Evolutionary conservation across 2,797 vertebrate genomes (phyloP), one percentile per base, ranked within the genome.

Genomic region (Triplophysa bombifrons): DNA sequence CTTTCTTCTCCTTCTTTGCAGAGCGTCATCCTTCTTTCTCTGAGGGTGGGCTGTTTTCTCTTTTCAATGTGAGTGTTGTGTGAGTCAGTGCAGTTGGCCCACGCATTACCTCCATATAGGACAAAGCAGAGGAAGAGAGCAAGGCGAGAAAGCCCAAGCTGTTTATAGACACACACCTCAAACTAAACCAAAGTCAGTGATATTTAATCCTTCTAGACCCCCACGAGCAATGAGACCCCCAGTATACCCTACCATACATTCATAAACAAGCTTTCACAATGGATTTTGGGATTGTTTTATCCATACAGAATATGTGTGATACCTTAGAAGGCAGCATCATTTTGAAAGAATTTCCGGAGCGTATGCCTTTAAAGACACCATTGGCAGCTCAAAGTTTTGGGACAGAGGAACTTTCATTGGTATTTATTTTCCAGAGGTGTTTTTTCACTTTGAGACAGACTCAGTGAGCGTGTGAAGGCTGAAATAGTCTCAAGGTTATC

Each of bases 401-500:
- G 60, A 77, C 44, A 34, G 27, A 61, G 25, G 17, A 50, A 77
- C 48, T 71, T 41, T 70, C 6, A 63, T 41, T 71, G 50, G 48
- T 1, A 22, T 34, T 41, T 53, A 76, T 68, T 76, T 67, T 60
- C n/a, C 74, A 30, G 65, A 19, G 19, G 7, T 34, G 53, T 48
- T 55, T 53, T 56, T 51, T 56, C 67, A 19, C 8, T 5, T 8
- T 41, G 46, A 41, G 19, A 65, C 19, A 41, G 34, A 11, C 63
- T 41, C 63, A 20, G 30, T 65, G 34, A 68, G 25, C 30, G 11
- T 61, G 55, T 50, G 44, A 77, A 60, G 46, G 46, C 58, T 71
- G 46, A 78, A 64, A 71, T 53, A 63, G 61, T 56, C 69, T 79
- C 61, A 79, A 79, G 77, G 60, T 72, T 79, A 72, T 79, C 77